Conservation (phyloP, 2,113 vertebrate species). For the Candoia aspera region DNA sequence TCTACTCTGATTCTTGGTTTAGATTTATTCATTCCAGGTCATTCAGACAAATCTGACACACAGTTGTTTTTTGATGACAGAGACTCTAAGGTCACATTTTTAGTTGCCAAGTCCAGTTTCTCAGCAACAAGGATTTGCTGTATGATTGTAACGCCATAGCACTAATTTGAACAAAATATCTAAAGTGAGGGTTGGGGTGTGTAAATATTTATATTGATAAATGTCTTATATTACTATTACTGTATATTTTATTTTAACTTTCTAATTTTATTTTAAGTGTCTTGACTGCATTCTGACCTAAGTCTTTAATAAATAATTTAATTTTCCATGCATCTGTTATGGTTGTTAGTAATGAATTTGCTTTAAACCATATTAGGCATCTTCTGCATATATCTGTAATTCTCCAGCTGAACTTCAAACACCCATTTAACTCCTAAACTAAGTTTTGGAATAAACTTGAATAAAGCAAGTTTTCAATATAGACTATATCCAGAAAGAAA, state of each 20-base stretch:
- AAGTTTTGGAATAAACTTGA: background rate
- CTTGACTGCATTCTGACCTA: background rate
- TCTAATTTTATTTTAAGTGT: background rate
- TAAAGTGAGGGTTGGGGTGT: background rate
- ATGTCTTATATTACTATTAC: background rate
- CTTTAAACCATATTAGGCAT: background rate
- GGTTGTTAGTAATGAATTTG: background rate
- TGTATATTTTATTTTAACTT: background rate
- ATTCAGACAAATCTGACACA: background rate
- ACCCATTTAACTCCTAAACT: background rate
- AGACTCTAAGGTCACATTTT: background rate
- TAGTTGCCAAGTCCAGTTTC: background rate
- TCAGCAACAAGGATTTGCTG: background rate
- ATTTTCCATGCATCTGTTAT: background rate
- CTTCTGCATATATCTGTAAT: background rate
- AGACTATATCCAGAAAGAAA: background rate
- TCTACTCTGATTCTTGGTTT: background rate
- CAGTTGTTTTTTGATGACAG: background rate
- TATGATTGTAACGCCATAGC: background rate
- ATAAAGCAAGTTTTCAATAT: background rate
- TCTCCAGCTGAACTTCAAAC: background rate
- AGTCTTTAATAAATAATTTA: background rate
- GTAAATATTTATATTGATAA: background rate
- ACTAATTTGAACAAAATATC: background rate
- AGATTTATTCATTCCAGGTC: background rate